Evolutionary conservation across 1,140 invertebrate genomes (phyloP).

Genomic region (Brachionus rotundiformis): DNA sequence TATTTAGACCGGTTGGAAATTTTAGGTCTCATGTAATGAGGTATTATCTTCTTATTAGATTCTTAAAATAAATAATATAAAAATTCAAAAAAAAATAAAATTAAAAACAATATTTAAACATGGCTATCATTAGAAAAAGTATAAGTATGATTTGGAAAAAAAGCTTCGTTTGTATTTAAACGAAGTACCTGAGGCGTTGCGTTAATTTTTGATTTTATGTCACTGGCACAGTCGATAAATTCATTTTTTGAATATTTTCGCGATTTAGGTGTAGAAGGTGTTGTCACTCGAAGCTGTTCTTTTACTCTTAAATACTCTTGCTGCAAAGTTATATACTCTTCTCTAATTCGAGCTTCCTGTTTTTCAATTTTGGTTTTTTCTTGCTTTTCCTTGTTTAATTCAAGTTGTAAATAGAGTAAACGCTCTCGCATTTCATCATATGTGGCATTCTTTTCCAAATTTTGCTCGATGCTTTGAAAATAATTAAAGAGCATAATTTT

Average conservation of each 20-base stretch:
- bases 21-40: not conserved
- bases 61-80: slow-evolving; percentile 22
- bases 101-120: slow-evolving; percentile 36
- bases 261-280: slow-evolving; percentile 4
- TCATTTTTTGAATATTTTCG: slow-evolving; percentile 41
- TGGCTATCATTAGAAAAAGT: slow-evolving; percentile 36
- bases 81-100: not conserved
- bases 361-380: slow-evolving; percentile 46
- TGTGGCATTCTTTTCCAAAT: slow-evolving; percentile 54
- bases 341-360: slow-evolving; percentile 26
- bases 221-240: slow-evolving; percentile 34
- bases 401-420: slow-evolving; percentile 58
- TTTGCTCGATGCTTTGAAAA: slow-evolving; percentile 28
- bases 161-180: slow-evolving; percentile 6
- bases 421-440: slow-evolving; percentile 66
- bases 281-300: not conserved
- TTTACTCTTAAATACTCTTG: slow-evolving; percentile 31
- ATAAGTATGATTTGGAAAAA: slow-evolving; percentile 45
- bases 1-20: not conserved
- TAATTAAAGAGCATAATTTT: not conserved
- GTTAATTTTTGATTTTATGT: not conserved
- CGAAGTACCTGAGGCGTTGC: slow-evolving; percentile 38
- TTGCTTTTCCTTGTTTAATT: slow-evolving; percentile 58
- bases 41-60: not conserved
- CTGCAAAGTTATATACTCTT: slow-evolving; percentile 36